Conservation (phyloP, 2,797 vertebrate species). For the Rousettus madagascariensis region DNA sequence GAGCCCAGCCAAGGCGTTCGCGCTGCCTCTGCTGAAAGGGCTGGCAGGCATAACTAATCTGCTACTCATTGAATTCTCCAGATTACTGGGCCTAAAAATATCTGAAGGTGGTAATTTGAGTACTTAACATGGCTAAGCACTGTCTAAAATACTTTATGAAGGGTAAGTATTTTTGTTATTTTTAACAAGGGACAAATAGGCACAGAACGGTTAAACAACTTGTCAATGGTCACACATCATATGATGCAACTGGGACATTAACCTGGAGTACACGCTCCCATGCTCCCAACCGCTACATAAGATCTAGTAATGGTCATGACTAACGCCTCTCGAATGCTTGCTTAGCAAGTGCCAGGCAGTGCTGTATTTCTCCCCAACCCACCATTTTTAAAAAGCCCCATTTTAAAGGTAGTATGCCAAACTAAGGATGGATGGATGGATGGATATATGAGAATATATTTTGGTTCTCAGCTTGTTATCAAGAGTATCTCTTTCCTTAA, state of each 20-base stretch:
- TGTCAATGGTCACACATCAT: not conserved
- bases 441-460: not conserved
- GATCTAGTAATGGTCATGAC: not conserved
- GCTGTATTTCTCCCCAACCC: not conserved
- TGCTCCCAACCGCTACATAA: not conserved
- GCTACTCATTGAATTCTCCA: not conserved
- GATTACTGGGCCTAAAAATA: constrained; percentile 52
- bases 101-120: constrained; percentile 37
- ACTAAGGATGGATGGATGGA: not conserved
- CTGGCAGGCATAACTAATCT: not conserved
- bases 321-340: not conserved
- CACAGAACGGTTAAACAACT: not conserved
- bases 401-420: not conserved
- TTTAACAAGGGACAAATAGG: not conserved
- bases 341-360: not conserved
- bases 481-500: not conserved
- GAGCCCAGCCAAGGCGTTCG: not conserved
- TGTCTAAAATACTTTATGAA: not conserved
- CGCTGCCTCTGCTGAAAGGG: not conserved
- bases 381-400: not conserved
- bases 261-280: not conserved
- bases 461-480: not conserved
- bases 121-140: not conserved
- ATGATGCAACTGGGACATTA: not conserved
- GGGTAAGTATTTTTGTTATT: not conserved